Evolutionary conservation across 2,888 invertebrate species (phyloP).

Genomic region (Hymenopus coronatus): DNA sequence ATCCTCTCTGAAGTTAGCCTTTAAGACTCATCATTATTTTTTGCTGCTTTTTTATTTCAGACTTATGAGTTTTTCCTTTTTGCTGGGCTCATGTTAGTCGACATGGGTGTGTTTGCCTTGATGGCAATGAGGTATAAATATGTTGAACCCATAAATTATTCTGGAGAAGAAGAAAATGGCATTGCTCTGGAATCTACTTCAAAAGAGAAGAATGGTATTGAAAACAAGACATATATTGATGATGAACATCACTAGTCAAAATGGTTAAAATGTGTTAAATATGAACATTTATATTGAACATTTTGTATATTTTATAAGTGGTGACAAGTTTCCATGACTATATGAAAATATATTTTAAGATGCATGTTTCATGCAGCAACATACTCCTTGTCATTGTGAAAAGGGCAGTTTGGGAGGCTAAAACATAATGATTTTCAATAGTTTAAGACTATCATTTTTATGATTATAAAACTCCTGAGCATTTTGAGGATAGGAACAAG

Average conservation of each 20-base stretch:
- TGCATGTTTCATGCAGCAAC: neutral
- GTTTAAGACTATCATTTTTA: too few relatives aligned
- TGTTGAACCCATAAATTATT: slow-evolving; percentile 49
- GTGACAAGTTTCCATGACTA: neutral
- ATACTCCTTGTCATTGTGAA: neutral
- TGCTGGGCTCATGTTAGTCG: slow-evolving; percentile 78
- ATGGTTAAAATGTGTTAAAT: neutral
- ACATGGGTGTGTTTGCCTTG: slow-evolving; percentile 76
- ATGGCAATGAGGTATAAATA: slow-evolving; percentile 81
- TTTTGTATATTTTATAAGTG: neutral
- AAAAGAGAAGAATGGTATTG: slow-evolving; percentile 33
- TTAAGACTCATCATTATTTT: neutral
- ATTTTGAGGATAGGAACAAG: too few relatives aligned
- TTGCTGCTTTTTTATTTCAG: slow-evolving; percentile 47
- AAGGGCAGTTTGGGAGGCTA: neutral
- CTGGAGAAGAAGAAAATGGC: slow-evolving; percentile 34
- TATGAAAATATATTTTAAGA: neutral
- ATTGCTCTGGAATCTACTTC: neutral
- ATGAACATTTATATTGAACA: neutral
- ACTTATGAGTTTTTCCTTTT: slow-evolving; percentile 85
- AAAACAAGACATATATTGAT: slow-evolving; percentile 34
- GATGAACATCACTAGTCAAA: slow-evolving; percentile 9
- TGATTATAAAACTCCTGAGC: too few relatives aligned
- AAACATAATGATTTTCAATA: neutral
- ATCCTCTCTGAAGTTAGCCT: neutral